phyloP scores from a whole-genome alignment of 1,140 invertebrate genomes.

The Battus philenor region DNA sequence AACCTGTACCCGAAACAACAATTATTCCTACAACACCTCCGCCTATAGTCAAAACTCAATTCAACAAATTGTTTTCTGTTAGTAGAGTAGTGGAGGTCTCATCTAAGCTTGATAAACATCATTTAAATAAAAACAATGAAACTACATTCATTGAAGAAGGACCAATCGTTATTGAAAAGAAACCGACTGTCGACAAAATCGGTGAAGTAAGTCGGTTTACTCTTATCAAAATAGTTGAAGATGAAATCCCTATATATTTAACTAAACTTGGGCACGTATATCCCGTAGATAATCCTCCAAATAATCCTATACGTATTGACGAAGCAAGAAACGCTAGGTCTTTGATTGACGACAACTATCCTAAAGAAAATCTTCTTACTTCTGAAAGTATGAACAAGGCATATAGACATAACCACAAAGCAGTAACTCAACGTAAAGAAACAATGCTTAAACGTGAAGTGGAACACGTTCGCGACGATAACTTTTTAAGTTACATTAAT shows the following conservation, averaged over 20 bases:
- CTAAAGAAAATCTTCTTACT: conserved; percentile 67
- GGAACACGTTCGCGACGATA: conserved; percentile 45
- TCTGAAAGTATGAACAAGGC: conserved; percentile 74
- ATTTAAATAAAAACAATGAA: conserved; percentile 77
- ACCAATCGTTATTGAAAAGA: conserved; percentile 73
- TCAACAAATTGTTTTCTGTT: conserved; percentile 79
- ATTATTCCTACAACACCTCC: conserved; percentile 34
- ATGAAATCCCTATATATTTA: conserved; percentile 73
- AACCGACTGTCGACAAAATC: conserved; percentile 78
- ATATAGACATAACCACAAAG: conserved; percentile 63
- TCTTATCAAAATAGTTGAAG: conserved; percentile 79
- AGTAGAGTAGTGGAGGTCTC: conserved; percentile 81
- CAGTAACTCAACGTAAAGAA: conserved; percentile 22
- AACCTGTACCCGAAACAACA: conserved; percentile 34
- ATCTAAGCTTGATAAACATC: conserved; percentile 77
- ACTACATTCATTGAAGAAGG: conserved; percentile 70
- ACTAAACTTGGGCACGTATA: conserved; percentile 72
- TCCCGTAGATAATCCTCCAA: conserved; percentile 68
- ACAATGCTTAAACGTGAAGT: conserved; percentile 24
- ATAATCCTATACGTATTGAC: conserved; percentile 71
- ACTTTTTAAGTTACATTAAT: conserved; percentile 59
- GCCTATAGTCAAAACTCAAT: conserved; percentile 68
- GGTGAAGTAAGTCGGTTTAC: conserved; percentile 81
- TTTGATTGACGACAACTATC: conserved; percentile 53
- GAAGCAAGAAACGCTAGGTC: conserved; percentile 72